Conservation (phyloP, 2,888 invertebrate species). For the Lottia gigantea region DNA sequence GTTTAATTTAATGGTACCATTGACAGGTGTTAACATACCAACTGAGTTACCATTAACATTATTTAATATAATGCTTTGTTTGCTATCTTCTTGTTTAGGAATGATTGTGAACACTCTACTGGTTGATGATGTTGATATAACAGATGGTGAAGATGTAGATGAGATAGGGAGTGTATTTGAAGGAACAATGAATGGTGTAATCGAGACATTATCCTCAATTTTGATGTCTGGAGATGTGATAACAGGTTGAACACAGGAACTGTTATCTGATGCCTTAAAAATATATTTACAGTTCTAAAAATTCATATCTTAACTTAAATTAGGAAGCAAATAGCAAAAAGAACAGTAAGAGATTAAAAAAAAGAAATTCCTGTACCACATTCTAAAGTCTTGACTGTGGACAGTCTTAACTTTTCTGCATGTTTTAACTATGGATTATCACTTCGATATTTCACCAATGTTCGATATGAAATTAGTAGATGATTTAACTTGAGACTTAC, state of each 20-base stretch:
- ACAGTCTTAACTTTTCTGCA: too few species aligned
- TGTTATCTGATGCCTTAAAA: neutral
- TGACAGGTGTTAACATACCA: constrained; percentile 13
- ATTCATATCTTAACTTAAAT: too few species aligned
- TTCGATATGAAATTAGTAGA: neutral
- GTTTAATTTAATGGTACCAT: constrained; percentile 32
- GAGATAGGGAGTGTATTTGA: neutral
- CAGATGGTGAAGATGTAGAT: neutral
- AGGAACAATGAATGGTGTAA: neutral
- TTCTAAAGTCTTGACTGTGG: too few species aligned
- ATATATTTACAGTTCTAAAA: too few species aligned
- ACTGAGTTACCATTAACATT: neutral
- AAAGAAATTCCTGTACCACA: too few species aligned
- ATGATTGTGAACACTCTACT: neutral
- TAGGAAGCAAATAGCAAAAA: too few species aligned
- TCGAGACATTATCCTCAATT: neutral
- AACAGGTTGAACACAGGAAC: neutral
- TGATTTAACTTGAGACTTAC: constrained; percentile 15
- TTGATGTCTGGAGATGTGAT: neutral
- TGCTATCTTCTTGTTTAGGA: constrained; percentile 11
- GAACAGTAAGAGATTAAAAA: too few species aligned
- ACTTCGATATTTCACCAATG: too few species aligned
- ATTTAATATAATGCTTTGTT: constrained; percentile 6
- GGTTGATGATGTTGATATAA: neutral
- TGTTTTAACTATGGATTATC: too few species aligned